Percentiles rank a stretch among this genome's conserved stretches.
These are phyloP conservation scores for Apteryx owenii DNA, from an alignment of 2,113 vertebrate genomes.

Conservation along the genomic window DNA sequence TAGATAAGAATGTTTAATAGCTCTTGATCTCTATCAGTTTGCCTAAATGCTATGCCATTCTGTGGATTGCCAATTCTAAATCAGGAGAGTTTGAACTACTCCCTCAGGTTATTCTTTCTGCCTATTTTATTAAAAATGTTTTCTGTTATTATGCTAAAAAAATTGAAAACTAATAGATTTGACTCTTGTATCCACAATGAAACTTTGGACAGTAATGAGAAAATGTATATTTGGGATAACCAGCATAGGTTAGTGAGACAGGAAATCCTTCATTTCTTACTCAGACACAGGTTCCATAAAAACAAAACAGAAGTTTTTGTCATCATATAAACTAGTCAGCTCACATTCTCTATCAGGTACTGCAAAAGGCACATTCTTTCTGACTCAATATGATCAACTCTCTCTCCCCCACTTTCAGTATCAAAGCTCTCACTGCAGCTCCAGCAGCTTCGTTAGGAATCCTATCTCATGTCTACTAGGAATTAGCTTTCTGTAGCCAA, in stretches of 20 bases:
- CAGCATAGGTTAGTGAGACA: background rate
- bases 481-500: constrained; percentile 37
- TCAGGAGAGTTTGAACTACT: constrained; percentile 12
- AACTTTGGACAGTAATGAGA: constrained; percentile 44
- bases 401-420: background rate
- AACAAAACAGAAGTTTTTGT: background rate
- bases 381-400: background rate
- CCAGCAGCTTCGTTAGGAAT: constrained; percentile 42
- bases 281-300: background rate
- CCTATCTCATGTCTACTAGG: constrained; percentile 12
- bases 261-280: constrained; percentile 39
- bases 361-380: background rate
- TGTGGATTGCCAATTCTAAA: background rate
- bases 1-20: background rate
- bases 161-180: constrained; percentile 43
- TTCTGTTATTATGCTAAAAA: constrained; percentile 7
- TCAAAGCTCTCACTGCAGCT: background rate
- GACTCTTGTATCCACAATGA: constrained; percentile 41
- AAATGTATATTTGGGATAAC: constrained; percentile 35
- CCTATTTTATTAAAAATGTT: constrained; percentile 55
- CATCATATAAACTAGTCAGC: background rate
- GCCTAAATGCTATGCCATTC: background rate
- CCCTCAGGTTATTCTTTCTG: constrained; percentile 26
- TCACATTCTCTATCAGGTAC: background rate
- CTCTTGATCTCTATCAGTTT: background rate